These are phyloP conservation scores for Cryptus viduatorius DNA, from an alignment of 2,888 invertebrate genomes.

Conservation along the genomic window DNA sequence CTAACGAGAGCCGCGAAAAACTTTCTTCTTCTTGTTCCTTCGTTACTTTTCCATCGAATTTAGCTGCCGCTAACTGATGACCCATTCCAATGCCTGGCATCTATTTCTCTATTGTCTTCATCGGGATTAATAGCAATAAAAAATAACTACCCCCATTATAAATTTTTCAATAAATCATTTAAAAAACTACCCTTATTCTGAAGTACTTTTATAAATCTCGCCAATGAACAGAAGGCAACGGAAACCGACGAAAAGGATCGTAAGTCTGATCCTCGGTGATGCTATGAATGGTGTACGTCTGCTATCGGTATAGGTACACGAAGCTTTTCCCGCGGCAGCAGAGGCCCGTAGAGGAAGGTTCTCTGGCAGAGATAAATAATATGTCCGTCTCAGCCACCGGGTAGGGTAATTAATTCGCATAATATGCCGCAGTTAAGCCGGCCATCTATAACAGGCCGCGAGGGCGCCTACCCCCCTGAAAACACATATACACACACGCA, in stretches of 20 bases:
- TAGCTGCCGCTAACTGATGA: conserved; percentile 74
- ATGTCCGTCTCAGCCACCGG: conserved; percentile 80
- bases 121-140: neutral
- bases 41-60: conserved; percentile 67
- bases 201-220: neutral
- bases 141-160: neutral
- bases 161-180: neutral
- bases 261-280: conserved; percentile 29
- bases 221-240: neutral
- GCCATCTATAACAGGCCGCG: conserved; percentile 82
- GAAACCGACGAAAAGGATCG: conserved; percentile 9
- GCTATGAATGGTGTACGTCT: conserved; percentile 6
- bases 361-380: conserved; percentile 81
- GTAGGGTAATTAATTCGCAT: conserved; percentile 84
- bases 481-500: conserved; percentile 1
- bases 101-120: neutral
- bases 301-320: conserved; percentile 7
- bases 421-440: conserved; percentile 84
- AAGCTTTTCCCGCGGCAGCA: conserved; percentile 48
- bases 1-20: conserved; percentile 71
- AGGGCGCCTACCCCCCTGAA: conserved; percentile 42
- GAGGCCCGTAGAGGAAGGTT: conserved; percentile 68
- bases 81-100: conserved; percentile 63
- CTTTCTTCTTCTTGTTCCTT: conserved; percentile 68
- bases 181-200: neutral